A percentile compares a stretch with the other conserved stretches of the same genome.
Conservation (phyloP, 2,113 vertebrate species). For the Nothoprocta perdicaria region DNA sequence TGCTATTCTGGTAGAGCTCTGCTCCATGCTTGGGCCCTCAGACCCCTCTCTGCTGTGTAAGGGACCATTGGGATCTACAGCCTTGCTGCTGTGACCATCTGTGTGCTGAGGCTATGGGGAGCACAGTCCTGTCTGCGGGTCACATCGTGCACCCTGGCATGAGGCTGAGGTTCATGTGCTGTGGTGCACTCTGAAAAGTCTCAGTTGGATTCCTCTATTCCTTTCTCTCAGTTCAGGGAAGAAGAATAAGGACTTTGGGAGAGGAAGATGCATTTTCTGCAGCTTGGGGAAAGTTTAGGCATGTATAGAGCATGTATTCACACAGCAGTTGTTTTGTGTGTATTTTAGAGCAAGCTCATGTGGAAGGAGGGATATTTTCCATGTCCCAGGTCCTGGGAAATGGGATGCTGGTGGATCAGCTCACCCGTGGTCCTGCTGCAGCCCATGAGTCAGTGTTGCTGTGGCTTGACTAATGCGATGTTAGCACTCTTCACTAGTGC, state of each 20-base stretch:
- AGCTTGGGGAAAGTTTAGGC: not conserved
- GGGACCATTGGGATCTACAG: not conserved
- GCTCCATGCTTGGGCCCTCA: not conserved
- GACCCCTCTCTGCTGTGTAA: not conserved
- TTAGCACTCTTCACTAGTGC: no score
- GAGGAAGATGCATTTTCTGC: not conserved
- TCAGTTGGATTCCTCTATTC: not conserved
- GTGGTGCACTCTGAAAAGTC: not conserved
- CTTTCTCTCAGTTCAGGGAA: not conserved
- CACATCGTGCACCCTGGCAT: not conserved
- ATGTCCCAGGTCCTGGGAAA: not conserved
- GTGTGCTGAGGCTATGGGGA: not conserved
- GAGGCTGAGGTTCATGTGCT: not conserved
- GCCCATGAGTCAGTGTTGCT: not conserved
- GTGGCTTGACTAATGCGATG: no score
- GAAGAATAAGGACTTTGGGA: not conserved
- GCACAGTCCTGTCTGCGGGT: not conserved
- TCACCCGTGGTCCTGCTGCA: not conserved
- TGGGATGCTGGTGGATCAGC: not conserved
- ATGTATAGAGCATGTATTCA: not conserved
- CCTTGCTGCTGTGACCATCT: accelerated
- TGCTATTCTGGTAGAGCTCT: not conserved
- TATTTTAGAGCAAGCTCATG: not conserved
- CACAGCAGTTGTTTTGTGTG: not conserved
- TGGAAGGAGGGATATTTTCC: not conserved